Base-by-base conservation (phyloP, 2,113 vertebrate genomes). In the Alosa alosa region DNA sequence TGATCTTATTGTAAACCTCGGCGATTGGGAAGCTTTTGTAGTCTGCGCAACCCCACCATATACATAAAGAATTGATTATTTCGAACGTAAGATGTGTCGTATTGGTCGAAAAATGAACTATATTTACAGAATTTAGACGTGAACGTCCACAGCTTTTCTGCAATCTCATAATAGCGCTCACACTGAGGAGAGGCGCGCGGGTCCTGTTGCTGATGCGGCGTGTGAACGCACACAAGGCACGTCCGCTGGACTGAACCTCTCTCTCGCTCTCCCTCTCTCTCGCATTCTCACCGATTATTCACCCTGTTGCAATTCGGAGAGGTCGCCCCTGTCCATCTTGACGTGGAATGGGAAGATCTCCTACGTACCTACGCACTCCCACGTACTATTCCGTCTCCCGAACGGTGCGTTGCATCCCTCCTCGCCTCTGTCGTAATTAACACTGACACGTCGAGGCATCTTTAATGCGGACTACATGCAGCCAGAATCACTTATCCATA, bases 291-390 rank as follows among this genome's bases (percentile, higher is more conserved):
- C 68, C 9, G 50, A 85, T 85, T 90, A 91, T 91, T 91, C 90
- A 90, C 89, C 90, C 92, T 93, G 93, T 94, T 94, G 94, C 94
- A 92, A 92, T 90, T 78, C 91, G 86, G 55, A 91, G 84, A 89
- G 92, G 82, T 85, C 31, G 72, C 25, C 72, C 13, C 72, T 78
- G 72, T 78, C 72, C 31, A 78, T 78, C 36, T 78, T 78, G 50
- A 39, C 72, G 36, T 39, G 31, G 25, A 78, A 11, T 18, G 25
- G 18, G 31, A 78, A 78, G 31, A 78, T 36, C 72, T 78, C 72
- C 72, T 78, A 39, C 72, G 72, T 78, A 78, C 72, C 46, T 47
- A 64, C 11, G 25, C 86, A 82, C 68, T 22, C 81, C 44, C 55
- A 82, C 72, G 10, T 13, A 81, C 50, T 44, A 36, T 31, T 36